Base-by-base conservation (phyloP, 1,140 invertebrate species). In the Colletes gigas region DNA sequence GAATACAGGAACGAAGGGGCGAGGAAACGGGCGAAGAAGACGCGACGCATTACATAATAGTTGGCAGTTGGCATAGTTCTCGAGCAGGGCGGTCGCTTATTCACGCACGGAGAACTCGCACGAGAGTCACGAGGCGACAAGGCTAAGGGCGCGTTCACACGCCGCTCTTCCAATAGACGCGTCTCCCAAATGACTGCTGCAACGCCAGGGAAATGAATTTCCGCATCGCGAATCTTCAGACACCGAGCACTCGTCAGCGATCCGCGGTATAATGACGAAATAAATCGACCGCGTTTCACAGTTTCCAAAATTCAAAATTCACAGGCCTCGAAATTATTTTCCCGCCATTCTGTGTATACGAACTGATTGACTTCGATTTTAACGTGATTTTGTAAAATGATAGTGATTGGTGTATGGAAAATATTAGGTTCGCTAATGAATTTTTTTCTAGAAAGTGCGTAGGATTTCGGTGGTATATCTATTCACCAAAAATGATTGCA, bases 11-110 rank as follows among this genome's bases (percentile, higher is more conserved):
- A 55, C 62, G 52, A 52, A 57, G 71, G 69, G 70, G 71, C 71
- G 50, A 50, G 76, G 62, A 81, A 78, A 84, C 17, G 69, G 75
- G 68, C 17, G 81, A 60, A 77, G 75, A 69, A 84, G 79, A 77
- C 70, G 67, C 57, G 76, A 82, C 69, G 65, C 54, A 52, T 89
- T 89, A 72, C 87, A 81, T 88, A 89, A 89, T 84, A 86, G 85
- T 88, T 86, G 86, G 87, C 84, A 87, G 86, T 88, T 89, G 88
- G 81, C 88, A 89, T 86, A 89, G 82, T 89, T 88, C 83, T 83
- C 77, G 67, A 74, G 50, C 39, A 73, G 74, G 54, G 50, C 70
- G 73, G 77, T 65, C 85, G 87, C 78, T 89, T 88, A 86, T 87
- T 88, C 87, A 87, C 81, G 83, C 69, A 62, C 72, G 72, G 77